Base-by-base conservation (phyloP, 2,113 vertebrate genomes). In the Pagrus major region DNA sequence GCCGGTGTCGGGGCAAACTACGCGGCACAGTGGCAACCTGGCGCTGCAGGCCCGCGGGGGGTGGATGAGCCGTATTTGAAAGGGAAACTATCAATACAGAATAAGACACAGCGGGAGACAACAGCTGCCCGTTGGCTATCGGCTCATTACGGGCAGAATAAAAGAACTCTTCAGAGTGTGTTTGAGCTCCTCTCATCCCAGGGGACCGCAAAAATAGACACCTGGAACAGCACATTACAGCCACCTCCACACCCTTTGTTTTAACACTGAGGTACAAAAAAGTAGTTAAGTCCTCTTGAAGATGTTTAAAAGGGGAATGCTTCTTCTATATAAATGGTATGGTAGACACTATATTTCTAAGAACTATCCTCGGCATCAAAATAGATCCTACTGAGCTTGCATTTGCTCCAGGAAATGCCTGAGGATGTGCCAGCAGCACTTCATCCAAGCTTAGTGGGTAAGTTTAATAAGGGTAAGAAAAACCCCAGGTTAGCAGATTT, bases 71-170 rank as follows among this genome's bases (percentile, higher is more conserved):
- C 73, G 73, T 85, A 81, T 87, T 89, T 92, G 82, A 91, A 88
- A 88, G 78, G 68, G 86, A 89, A 79, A 81, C 84, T 88, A 90
- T 91, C 77, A 71, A 88, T 84, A 82, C 65, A 83, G 75, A 90
- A 85, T 58, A 65, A 73, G 70, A 70, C 88, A 33, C 93, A 91
- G 90, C 86, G 21, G 89, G 91, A 78, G 80, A 78, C 87, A 86
- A 81, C 71, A 81, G 86, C 91, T 91, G 85, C 75, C 90, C 77
- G 66, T 65, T 21, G 79, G 91, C 89, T 83, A 90, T 80, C 54
- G 46, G 78, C 87, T 92, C 86, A 90, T 93, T 91, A 90, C 70
- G 65, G 39, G 71, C n/a, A 46, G 86, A 89, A 88, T 90, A 86
- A 91, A 90, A 90, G 81, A 76, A 84, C 52, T 81, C 67, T 47